Evolutionary conservation across 2,113 vertebrate genomes (phyloP), one percentile per base, ranked within the genome.

Genomic region (Bos indicus): DNA sequence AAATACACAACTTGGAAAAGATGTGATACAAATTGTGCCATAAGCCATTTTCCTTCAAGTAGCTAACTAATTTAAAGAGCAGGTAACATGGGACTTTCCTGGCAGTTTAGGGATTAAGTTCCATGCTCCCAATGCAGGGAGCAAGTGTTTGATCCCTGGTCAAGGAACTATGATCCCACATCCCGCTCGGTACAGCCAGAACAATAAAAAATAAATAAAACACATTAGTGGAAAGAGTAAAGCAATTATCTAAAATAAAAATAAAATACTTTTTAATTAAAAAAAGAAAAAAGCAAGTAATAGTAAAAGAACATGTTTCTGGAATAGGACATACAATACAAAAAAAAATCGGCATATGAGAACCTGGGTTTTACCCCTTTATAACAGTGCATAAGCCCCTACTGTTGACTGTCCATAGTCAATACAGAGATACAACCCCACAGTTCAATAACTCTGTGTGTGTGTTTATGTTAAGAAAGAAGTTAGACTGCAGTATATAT

Each of bases 1-100:
- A 99, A 99, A 99, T 99, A 99, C 99, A 99, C 99, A 99, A 99
- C 99, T 99, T 99, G 99, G 99, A 99, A 99, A 99, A 99, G 99
- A 99, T 99, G 99, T 99, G 99, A 99, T 99, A 99, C 99, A 99
- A 99, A 99, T 99, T 99, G 99, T 99, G 99, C 99, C 99, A 98
- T 99, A 99, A 99, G 99, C 99, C 99, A 99, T 99, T 99, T 99
- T 98, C 98, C 98, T 99, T 82, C 48, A 82, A 54, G 30, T 82
- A 30, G 40, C 16, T 15, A 54, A 67, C 28, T 16, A 48, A 48
- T 67, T 82, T 80, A 26, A 77, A 77, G 43, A 40, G 36, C 36
- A 80, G 25, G 26, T 80, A 78, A 78, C 43, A 46, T 16, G 43
- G 25, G 71, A 77, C 71, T 77, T 26, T 3, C 71, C 71, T 43